Percentiles rank a stretch among this genome's conserved stretches.
Evolutionary conservation across 2,797 vertebrate genomes (phyloP).

Genomic region (Bufotes viridis): DNA sequence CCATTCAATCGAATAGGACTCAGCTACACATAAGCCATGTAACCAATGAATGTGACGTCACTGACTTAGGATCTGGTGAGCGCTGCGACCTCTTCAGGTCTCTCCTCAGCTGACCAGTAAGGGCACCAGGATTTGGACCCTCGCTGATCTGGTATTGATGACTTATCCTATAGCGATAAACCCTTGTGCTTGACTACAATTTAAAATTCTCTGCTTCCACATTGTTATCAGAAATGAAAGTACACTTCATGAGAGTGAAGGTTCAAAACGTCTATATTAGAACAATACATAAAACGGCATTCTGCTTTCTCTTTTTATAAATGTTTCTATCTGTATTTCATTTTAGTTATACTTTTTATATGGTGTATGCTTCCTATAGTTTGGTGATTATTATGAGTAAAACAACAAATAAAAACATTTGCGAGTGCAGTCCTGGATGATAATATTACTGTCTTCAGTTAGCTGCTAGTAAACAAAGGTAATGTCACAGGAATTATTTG

Average conservation of each 20-base stretch:
- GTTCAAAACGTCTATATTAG: background rate
- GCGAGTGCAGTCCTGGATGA: background rate
- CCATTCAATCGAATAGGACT: too few relatives aligned
- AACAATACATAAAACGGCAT: background rate
- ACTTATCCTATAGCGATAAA: background rate
- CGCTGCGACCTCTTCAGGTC: too few relatives aligned
- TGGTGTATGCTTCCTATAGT: background rate
- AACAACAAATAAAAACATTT: background rate
- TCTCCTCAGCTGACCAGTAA: too few relatives aligned
- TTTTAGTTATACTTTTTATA: too few relatives aligned
- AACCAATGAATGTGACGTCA: too few relatives aligned
- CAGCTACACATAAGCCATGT: too few relatives aligned
- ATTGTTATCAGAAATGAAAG: background rate
- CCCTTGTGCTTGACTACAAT: background rate
- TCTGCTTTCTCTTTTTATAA: background rate
- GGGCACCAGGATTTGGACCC: too few relatives aligned
- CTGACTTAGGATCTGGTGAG: too few relatives aligned
- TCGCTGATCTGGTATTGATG: too few relatives aligned
- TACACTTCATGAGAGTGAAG: background rate
- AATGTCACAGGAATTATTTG: conserved; percentile 8
- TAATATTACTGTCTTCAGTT: background rate
- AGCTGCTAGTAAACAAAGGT: background rate
- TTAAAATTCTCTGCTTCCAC: background rate
- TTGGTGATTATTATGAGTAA: background rate
- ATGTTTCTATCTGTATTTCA: background rate